Evolutionary conservation across 2,113 vertebrate genomes (phyloP), one percentile per base, ranked within the genome.

Genomic region (Stictonetta naevosa): DNA sequence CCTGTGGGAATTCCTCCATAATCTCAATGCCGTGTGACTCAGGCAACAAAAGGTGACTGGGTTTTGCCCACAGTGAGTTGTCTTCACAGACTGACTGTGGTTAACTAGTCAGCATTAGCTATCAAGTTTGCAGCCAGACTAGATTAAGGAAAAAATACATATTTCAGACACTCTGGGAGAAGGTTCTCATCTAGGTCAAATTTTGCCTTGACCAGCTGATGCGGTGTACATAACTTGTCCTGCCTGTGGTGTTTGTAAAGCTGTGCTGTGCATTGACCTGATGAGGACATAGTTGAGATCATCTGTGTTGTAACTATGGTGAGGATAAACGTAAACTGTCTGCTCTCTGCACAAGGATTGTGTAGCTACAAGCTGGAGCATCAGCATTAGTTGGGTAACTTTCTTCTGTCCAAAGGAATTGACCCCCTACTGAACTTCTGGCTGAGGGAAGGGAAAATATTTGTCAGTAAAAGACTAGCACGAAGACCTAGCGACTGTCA

Each of bases 391-490:
- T 55, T 42, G 42, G 16, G 59, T 84, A 63, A 78, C 14, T 92
- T 77, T 60, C 20, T 88, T 88, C 52, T 36, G 20, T 22, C 23
- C 59, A 76, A 28, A 64, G 34, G 63, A 95, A 53, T 52, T 85
- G 68, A 81, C 10, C 8, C 22, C 8, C 7, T 69, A 6, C 28
- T 75, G 71, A 92, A 79, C 80, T 84, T 72, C 15, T 38, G 82
- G 56, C 42, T 82, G 60, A 52, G 31, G 40, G 58, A 75, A 82
- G 48, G 48, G 40, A 67, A 90, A 62, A 58, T 62, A 60, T 78
- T 92, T 95, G 73, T 91, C 87, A 91, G 91, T 66, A 90, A 89
- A 90, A 59, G 83, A 79, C 86, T 92, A 80, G 22, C 67, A 52
- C 13, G 31, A 79, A 73, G 59, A 34, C 62, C 34, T 42, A 33